These are phyloP conservation scores for Neomonachus schauinslandi DNA, from an alignment of 2,113 vertebrate species.

Conservation along the genomic window DNA sequence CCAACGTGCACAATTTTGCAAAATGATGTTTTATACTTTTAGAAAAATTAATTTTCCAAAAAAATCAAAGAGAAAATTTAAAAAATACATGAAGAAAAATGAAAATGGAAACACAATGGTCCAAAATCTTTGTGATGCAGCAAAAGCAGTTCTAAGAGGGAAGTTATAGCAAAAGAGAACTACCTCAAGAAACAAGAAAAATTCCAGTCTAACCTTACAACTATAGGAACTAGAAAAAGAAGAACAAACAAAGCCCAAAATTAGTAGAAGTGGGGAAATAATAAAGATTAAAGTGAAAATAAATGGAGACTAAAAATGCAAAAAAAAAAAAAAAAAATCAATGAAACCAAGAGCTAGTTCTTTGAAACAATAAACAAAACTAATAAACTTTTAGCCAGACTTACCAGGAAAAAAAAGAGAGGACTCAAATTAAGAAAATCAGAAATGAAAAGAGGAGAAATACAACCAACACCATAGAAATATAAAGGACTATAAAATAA, in stretches of 20 bases:
- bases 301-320: background rate
- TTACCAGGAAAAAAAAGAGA: background rate
- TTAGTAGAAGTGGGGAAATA: background rate
- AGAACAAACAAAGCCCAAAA: background rate
- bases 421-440: background rate
- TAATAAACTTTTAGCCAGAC: background rate
- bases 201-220: background rate
- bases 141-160: background rate
- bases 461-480: background rate
- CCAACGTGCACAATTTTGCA: background rate
- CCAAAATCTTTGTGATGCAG: background rate
- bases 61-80: background rate
- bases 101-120: background rate
- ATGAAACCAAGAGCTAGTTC: background rate
- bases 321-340: background rate
- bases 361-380: background rate
- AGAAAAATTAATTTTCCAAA: background rate
- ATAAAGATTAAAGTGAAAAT: background rate
- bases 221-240: background rate
- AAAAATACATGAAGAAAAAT: background rate
- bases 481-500: background rate
- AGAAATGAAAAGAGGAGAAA: background rate
- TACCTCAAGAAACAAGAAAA: background rate
- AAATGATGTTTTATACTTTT: constrained; percentile 16
- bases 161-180: background rate